phyloP scores from a whole-genome alignment of 2,888 invertebrate species.

The Plebejus argus region DNA sequence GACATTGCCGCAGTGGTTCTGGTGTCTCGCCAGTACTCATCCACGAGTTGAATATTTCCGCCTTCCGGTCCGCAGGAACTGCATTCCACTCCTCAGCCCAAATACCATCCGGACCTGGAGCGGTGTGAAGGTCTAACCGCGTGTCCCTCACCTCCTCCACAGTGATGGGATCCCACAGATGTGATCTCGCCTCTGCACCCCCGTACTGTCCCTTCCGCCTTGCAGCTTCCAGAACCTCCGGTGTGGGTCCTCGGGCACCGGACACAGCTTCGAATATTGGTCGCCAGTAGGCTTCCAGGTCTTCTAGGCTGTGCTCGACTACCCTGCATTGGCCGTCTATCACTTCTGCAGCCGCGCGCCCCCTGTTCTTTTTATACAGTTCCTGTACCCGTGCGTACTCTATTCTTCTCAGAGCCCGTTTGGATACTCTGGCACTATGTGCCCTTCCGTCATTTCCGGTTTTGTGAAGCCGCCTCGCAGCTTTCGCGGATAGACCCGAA shows the following conservation, averaged over 20 bases:
- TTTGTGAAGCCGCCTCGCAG: constrained; percentile 29
- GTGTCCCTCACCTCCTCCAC: constrained; percentile 39
- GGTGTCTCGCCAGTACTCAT: constrained; percentile 38
- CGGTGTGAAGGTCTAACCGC: constrained; percentile 35
- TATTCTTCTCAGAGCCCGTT: constrained; percentile 17
- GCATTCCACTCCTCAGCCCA: constrained; percentile 39
- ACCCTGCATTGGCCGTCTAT: constrained; percentile 39
- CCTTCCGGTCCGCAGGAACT: constrained; percentile 37
- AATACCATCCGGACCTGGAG: constrained; percentile 46
- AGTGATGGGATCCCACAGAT: constrained; percentile 39
- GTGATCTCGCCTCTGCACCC: constrained; percentile 26
- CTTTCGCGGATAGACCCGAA: constrained; percentile 10
- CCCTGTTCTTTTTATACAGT: constrained; percentile 28
- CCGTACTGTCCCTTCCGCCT: constrained; percentile 27
- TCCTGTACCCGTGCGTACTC: constrained; percentile 35
- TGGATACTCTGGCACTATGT: constrained; percentile 19
- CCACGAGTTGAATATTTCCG: constrained; percentile 40
- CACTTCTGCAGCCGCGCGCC: constrained; percentile 39
- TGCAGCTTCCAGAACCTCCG: constrained; percentile 27
- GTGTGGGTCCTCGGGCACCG: constrained; percentile 29
- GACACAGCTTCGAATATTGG: constrained; percentile 40
- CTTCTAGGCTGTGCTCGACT: constrained; percentile 37
- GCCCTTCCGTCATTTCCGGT: constrained; percentile 20
- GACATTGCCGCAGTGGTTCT: constrained; percentile 38
- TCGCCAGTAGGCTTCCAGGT: constrained; percentile 43